Base-by-base conservation (phyloP, 2,888 invertebrate genomes). In the Cephus spinipes region DNA sequence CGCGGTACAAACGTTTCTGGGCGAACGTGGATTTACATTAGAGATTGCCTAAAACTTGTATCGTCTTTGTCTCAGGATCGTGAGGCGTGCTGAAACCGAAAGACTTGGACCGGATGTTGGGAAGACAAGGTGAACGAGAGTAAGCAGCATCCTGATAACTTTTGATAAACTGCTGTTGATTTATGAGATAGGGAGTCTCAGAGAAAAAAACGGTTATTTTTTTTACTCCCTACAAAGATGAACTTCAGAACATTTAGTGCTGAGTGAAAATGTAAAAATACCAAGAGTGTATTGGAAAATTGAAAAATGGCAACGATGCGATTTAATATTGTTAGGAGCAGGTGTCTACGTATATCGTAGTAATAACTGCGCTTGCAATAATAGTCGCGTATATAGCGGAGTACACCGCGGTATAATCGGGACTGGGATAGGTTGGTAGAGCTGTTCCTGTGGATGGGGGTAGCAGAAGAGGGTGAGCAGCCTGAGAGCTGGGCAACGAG, bases 21-120 rank as follows among this genome's bases (percentile, higher is more conserved):
- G 68, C 69, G 79, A 79, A 77, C 73, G 12, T 73, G 76, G 77
- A 77, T 80, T 77, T 79, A 73, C 73, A 77, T 74, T 77, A 31
- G 77, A 33, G 36, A 69, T 79, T 77, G 34, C 76, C 76, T 73
- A 33, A 32, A 73, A 35, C 75, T 75, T 33, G 73, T 79, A 55
- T 77, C 35, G 30, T 55, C 23, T 55, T 55, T 55, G 23, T 55
- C 55, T 23, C 2, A 23, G 23, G 9, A 1, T 55, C 23, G 23
- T 55, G 55, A 55, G 9, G 55, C 23, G 23, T 55, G 55, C 55
- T 23, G 55, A 74, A n/a, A 73, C n/a, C 69, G 73, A 73, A 76
- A 68, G 75, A 55, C 36, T 31, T 12, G 55, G 34, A 12, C 11
- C 40, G 74, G 79, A 74, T 55, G 32, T 32, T 69, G 35, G 71